Conservation (phyloP, 2,113 vertebrate species). For the Rallus limicola region DNA sequence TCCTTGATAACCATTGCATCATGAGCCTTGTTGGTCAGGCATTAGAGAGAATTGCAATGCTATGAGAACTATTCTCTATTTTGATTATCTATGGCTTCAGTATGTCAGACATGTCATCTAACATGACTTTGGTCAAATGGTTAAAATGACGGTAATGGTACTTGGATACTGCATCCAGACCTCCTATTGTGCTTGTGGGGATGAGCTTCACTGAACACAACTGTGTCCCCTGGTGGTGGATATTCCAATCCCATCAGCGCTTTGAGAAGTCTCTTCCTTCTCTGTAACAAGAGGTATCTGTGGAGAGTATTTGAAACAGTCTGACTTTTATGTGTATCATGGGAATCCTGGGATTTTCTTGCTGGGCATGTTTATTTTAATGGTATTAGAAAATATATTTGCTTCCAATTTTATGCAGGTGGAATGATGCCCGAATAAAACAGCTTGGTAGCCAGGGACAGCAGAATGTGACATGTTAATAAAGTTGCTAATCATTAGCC, state of each 20-base stretch:
- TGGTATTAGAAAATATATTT: not conserved
- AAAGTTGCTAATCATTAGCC: not conserved
- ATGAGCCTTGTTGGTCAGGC: not conserved
- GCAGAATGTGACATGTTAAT: not conserved
- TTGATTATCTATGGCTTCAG: not conserved
- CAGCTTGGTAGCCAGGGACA: not conserved
- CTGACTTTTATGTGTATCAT: not conserved
- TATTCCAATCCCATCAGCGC: not conserved
- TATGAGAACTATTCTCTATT: not conserved
- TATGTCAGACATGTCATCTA: not conserved
- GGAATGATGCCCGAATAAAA: not conserved
- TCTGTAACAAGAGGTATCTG: not conserved
- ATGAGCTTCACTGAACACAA: not conserved
- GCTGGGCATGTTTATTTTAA: not conserved
- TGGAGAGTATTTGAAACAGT: accelerated
- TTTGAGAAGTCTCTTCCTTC: not conserved
- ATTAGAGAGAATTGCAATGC: not conserved
- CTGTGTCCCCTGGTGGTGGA: not conserved
- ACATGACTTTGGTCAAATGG: not conserved
- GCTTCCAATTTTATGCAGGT: not conserved
- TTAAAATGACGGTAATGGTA: not conserved
- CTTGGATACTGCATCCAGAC: not conserved
- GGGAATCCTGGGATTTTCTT: not conserved
- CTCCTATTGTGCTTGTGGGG: not conserved
- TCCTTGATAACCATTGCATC: not conserved